phyloP scores from a whole-genome alignment of 2,113 vertebrate species.

The Peromyscus californicus region DNA sequence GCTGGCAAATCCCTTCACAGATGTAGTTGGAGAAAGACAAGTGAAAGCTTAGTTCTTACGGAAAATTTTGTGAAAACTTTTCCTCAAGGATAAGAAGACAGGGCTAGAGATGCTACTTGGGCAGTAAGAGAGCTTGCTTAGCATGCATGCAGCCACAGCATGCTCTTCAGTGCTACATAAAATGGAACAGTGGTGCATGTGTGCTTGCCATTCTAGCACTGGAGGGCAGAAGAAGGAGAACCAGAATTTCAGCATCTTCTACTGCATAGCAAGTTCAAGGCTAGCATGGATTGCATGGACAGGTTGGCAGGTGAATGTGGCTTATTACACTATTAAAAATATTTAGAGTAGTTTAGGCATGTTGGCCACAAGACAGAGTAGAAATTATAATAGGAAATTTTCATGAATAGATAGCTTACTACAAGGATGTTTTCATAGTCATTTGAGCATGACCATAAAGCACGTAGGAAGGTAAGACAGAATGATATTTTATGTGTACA shows the following conservation, averaged over 20 bases:
- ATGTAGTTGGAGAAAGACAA: slow-evolving; percentile 71
- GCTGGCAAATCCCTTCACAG: slow-evolving; percentile 67
- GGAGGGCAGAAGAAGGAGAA: too few relatives aligned
- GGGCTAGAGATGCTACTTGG: background rate
- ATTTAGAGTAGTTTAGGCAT: background rate
- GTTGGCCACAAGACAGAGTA: background rate
- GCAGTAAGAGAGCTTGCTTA: background rate
- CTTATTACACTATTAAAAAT: background rate
- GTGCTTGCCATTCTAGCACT: background rate
- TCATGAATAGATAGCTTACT: background rate
- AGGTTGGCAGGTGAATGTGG: fast-evolving
- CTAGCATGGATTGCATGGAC: too few relatives aligned
- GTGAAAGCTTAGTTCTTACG: slow-evolving; percentile 72
- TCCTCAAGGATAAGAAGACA: slow-evolving; percentile 51
- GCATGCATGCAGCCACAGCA: too few relatives aligned
- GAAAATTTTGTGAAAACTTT: slow-evolving; percentile 75
- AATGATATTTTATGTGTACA: background rate
- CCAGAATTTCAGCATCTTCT: too few relatives aligned
- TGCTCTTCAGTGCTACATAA: too few relatives aligned
- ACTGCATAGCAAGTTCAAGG: too few relatives aligned
- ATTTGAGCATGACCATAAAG: background rate
- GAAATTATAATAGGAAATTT: background rate
- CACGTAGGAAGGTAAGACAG: background rate
- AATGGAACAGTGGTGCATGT: background rate
- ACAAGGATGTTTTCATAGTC: background rate